Evolutionary conservation across 2,113 vertebrate species (phyloP).

Genomic region (Sinocyclocheilus anophthalmus): DNA sequence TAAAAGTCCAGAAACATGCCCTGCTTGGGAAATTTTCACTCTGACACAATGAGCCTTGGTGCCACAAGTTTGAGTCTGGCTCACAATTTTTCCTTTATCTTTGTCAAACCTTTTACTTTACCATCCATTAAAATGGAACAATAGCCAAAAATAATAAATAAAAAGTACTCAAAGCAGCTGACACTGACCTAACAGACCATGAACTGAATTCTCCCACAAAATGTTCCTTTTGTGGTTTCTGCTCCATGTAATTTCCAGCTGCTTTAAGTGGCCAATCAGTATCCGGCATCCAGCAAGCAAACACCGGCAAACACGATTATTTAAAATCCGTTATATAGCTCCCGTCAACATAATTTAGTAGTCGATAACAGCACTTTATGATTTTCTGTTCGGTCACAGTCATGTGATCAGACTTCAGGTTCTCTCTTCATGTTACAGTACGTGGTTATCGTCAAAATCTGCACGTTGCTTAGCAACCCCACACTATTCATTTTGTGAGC

Average conservation of each 20-base stretch:
- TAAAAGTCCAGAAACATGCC: too few relatives aligned
- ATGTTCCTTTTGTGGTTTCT: slow-evolving; percentile 29
- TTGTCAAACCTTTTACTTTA: background rate
- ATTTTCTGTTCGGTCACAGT: slow-evolving; percentile 37
- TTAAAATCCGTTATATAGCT: background rate
- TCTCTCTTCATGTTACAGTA: slow-evolving; percentile 42
- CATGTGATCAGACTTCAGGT: slow-evolving; percentile 45
- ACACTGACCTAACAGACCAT: background rate
- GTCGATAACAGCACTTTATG: slow-evolving; percentile 33
- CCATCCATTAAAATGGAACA: background rate
- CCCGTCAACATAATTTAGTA: slow-evolving; percentile 6
- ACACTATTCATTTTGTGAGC: slow-evolving; percentile 58
- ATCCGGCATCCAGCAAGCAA: background rate
- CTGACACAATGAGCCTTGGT: background rate
- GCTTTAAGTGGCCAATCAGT: slow-evolving; percentile 24
- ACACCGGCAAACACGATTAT: background rate
- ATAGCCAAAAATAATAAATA: background rate
- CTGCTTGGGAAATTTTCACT: too few relatives aligned
- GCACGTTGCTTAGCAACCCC: slow-evolving; percentile 61
- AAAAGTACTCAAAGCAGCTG: background rate
- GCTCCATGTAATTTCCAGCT: slow-evolving; percentile 26
- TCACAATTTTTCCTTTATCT: background rate
- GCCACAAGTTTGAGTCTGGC: background rate
- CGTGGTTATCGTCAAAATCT: slow-evolving; percentile 55
- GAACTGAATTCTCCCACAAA: slow-evolving; percentile 31